Evolutionary conservation across 2,797 vertebrate species (phyloP), one percentile per base, ranked within the genome.

Genomic region (Acanthurus leucopareius): DNA sequence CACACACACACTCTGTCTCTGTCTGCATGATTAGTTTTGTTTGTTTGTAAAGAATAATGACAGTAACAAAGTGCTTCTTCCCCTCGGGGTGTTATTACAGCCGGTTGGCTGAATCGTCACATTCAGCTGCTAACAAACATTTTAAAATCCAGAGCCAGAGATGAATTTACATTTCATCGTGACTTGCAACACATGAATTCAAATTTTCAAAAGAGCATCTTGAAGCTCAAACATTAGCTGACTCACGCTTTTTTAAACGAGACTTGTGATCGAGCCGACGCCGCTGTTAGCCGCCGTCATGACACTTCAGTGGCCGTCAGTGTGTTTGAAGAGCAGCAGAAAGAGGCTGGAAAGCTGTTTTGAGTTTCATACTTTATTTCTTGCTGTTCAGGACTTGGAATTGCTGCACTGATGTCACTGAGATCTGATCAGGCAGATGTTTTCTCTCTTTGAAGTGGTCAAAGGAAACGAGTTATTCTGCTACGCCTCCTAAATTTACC

Each of bases 351-450:
- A 32, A 9, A 45, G 51, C 15, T 58, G 40, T 8, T 71, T 22
- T 4, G n/a, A 52, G 70, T 57, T 56, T 63, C 69, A 66, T 73
- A 22, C 57, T 77, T 68, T 45, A 20, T 28, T 73, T 70, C 61
- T 70, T 75, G 47, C 15, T 42, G 35, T 7, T 68, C 7, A 35
- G 32, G 6, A 11, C n/a, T 54, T 62, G 47, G 69, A 67, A 40
- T 59, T 52, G 45, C 75, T 40, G 45, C 52, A 7, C 38, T 38
- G 10, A 22, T 66, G 45, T 63, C 54, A 62, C 51, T 53, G 42
- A 51, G 59, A 73, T 56, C 56, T 69, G 42, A 42, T 67, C 10
- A 48, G 22, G 15, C 32, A 65, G 35, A 28, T 20, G 9, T 67
- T 69, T 62, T 25, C 9, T 61, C 16, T 78, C 5, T 2, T 61